Base-by-base conservation (phyloP, 2,113 vertebrate species). In the Notarius lentiginosus region DNA sequence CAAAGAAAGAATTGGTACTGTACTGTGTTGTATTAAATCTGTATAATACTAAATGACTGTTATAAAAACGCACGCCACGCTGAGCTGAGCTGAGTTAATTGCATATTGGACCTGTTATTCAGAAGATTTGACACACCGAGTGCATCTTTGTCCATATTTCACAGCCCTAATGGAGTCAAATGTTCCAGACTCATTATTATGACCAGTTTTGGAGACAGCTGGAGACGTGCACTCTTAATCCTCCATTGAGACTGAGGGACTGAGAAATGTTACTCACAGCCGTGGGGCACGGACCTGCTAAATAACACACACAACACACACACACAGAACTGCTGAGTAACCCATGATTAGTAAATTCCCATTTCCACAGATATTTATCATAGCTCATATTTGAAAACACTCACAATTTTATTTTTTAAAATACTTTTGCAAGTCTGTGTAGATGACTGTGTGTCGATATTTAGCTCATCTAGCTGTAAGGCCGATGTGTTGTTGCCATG, bases 191-290 rank as follows among this genome's bases (percentile, higher is more conserved):
- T 49, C 18, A 34, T 83, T 70, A 70, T 65, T 34, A 63, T 60
- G 58, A 41, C 51, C 58, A 27, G 41, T 88, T 79, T 75, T 27
- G 47, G 51, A 56, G 51, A 86, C 84, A 70, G 34, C 79, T 86
- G 24, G 63, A 79, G 82, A 86, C 73, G 22, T 83, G 47, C 60
- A 83, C 65, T 83, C 73, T 9, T 24, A 79, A 34, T 66, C 18
- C 63, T 72, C 55, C n/a, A 61, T 41, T 20, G 75, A 77, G 83
- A 80, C 68, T 82, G 83, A 87, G 75, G 72, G 49, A 84, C 68
- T 49, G 60, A 80, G 56, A 86, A 85, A 89, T 65, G 86, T 88
- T 79, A 83, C 79, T 66, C 34, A 61, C n/a, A 75, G 83, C 86
- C 79, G 10, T 24, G 51, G 66, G 86, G 79, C 86, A 89, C 7